Percentiles rank a stretch among this genome's conserved stretches.
Conservation (phyloP, 1,140 invertebrate genomes). For the Sesamia nonagrioides region DNA sequence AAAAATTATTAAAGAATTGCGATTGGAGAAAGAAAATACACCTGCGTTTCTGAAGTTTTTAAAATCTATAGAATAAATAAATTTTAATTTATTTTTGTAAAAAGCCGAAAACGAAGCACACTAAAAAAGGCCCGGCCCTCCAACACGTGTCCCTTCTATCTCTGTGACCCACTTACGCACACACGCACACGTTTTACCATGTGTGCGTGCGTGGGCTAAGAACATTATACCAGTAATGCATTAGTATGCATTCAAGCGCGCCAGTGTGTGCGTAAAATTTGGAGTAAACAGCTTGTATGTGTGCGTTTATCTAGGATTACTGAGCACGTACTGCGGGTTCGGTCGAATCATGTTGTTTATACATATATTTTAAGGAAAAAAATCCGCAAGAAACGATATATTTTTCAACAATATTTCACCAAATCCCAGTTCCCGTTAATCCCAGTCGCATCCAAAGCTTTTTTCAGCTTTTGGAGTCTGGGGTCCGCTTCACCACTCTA, state of each 20-base stretch:
- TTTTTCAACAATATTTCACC: background rate
- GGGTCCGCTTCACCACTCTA: too few species aligned
- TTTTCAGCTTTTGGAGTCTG: too few species aligned
- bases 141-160: conserved; percentile 85
- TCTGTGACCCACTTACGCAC: conserved; percentile 84
- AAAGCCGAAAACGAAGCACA: conserved; percentile 54
- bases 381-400: background rate
- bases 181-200: conserved; percentile 50
- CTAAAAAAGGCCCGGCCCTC: conserved; percentile 77
- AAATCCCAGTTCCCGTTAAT: too few species aligned
- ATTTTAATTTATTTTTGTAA: background rate
- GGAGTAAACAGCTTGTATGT: conserved; percentile 68
- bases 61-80: too few species aligned
- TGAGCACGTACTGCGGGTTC: background rate
- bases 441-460: too few species aligned
- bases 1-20: too few species aligned
- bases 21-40: too few species aligned
- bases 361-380: conserved; percentile 2
- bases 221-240: conserved; percentile 56
- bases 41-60: too few species aligned
- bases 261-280: conserved; percentile 71
- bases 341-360: background rate
- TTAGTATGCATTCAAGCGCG: conserved; percentile 60
- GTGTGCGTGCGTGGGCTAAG: conserved; percentile 59
- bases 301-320: conserved; percentile 60